Evolutionary conservation across 2,113 vertebrate species (phyloP), one percentile per base, ranked within the genome.

Genomic region (Benitochromis conjunctus): DNA sequence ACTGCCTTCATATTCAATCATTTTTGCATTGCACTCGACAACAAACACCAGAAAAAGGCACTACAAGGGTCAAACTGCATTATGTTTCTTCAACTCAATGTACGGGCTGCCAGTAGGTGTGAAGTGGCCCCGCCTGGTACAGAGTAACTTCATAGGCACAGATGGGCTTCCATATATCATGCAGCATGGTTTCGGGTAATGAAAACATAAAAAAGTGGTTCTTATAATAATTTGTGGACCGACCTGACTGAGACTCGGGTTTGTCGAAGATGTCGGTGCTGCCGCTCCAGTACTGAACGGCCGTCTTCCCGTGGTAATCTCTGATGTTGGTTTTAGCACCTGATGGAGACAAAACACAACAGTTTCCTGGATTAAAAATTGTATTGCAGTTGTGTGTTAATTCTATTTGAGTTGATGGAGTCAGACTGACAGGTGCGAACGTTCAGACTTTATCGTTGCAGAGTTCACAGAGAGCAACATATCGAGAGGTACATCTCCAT

Each of bases 251-350:
- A 43, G 46, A 1, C 18, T 81, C 81, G 1, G 88, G 34, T 46
- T 41, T 80, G 66, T 8, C 36, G 77, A 95, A 95, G 54, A 93
- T 16, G n/a, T 95, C 87, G 1, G 16, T 55, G 83, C 56, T 60
- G 78, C 94, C 85, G 29, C 57, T 94, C 94, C 94, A 95, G 91
- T 96, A 95, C 51, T 96, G 91, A 10, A 21, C 62, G 0, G 91
- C 89, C 41, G 6, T 93, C 88, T 90, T 96, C 26, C 94, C 94
- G 43, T 96, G 91, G 26, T 95, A 95, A 89, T 95, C 92, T 86
- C 94, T 91, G 13, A 94, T 19, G 79, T 21, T 90, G 29, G 85
- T 82, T 82, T 88, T 95, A 62, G 92, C 93, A 69, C 93, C 92
- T 95, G 80, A 77, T 7, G 21, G 54, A 34, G 78, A 66, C n/a